These are phyloP conservation scores for Drosophila saltans DNA, from an alignment of 1,140 invertebrate genomes.

Conservation along the genomic window DNA sequence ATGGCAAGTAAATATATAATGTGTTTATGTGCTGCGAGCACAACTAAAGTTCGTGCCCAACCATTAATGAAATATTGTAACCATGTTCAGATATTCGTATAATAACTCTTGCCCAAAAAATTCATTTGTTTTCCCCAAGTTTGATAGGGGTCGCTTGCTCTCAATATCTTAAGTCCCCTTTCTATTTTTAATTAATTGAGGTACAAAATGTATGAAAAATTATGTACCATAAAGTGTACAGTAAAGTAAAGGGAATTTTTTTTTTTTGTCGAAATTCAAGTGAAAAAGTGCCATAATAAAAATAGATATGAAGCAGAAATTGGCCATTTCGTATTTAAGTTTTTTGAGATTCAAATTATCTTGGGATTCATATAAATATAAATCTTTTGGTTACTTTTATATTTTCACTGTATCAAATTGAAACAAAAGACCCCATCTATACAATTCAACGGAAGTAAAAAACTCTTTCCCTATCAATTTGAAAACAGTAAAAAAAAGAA, in stretches of 20 bases:
- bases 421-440: constrained; percentile 68
- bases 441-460: constrained; percentile 68
- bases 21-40: constrained; percentile 12
- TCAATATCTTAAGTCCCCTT: neutral
- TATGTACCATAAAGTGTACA: constrained; percentile 1
- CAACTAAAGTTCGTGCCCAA: constrained; percentile 41
- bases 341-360: no score
- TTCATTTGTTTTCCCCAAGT: constrained; percentile 39
- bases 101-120: constrained; percentile 30
- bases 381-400: no score
- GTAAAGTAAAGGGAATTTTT: constrained; percentile 4
- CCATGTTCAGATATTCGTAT: neutral
- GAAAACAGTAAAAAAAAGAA: constrained; percentile 14
- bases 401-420: neutral
- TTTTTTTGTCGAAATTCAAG: no score
- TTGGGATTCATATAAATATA: no score
- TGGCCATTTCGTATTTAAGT: no score
- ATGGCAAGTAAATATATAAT: constrained; percentile 47
- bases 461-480: constrained; percentile 50
- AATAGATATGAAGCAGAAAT: no score
- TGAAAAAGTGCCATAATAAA: no score
- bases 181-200: constrained; percentile 60
- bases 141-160: neutral
- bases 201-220: constrained; percentile 16
- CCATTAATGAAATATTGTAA: constrained; percentile 55